These are phyloP conservation scores for Chrysoperla carnea DNA, from an alignment of 1,140 invertebrate species.

Conservation along the genomic window DNA sequence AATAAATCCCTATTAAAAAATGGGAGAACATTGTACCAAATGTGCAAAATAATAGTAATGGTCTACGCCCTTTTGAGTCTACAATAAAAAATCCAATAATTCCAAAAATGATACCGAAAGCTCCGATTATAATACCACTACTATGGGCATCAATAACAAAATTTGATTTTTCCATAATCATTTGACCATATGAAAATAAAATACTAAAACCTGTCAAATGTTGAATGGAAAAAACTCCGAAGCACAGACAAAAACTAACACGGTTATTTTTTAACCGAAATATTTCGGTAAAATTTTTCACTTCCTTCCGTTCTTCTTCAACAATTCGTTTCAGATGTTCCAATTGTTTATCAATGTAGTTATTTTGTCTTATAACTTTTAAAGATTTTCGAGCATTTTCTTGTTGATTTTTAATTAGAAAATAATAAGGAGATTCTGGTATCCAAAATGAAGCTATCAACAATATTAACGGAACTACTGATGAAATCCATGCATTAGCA, in stretches of 20 bases:
- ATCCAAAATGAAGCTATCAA: conserved; percentile 44
- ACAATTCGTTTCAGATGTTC: conserved; percentile 38
- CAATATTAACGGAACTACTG: conserved; percentile 36
- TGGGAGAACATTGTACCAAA: conserved; percentile 31
- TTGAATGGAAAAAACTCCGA: conserved; percentile 50
- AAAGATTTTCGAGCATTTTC: conserved; percentile 41
- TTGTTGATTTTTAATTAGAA: conserved; percentile 32
- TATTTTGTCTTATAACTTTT: conserved; percentile 4
- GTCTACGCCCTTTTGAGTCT: conserved; percentile 49
- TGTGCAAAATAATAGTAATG: conserved; percentile 41
- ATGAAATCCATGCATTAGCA: conserved; percentile 33
- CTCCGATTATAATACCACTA: conserved; percentile 37
- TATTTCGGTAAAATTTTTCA: conserved; percentile 35
- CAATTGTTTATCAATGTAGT: conserved; percentile 27
- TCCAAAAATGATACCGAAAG: conserved; percentile 44
- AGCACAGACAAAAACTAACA: conserved; percentile 40
- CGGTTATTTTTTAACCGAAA: conserved; percentile 35
- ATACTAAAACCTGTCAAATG: conserved; percentile 60
- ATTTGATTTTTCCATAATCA: conserved; percentile 44
- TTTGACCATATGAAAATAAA: conserved; percentile 53
- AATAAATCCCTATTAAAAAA: conserved; percentile 37
- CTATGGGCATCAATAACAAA: conserved; percentile 18
- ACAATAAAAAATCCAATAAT: conserved; percentile 42
- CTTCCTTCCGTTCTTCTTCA: conserved; percentile 30
- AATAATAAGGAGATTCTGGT: conserved; percentile 64